These are phyloP conservation scores for Bursaphelenchus okinawaensis DNA, from an alignment of 2,888 invertebrate genomes.

Conservation along the genomic window DNA sequence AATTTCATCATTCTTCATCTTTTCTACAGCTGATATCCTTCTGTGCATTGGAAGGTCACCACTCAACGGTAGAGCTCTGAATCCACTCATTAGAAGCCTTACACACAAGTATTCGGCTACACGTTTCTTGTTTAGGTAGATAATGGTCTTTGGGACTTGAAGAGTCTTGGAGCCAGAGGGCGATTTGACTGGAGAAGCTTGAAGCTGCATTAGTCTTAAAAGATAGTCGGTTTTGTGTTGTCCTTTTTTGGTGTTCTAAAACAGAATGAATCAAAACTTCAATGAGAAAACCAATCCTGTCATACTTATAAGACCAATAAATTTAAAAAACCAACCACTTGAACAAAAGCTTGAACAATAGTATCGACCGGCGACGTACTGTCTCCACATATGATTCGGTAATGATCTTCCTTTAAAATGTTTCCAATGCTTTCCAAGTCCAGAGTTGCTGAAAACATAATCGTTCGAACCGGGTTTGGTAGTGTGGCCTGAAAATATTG, in stretches of 20 bases:
- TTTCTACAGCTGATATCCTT: neutral
- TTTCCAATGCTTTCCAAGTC: neutral
- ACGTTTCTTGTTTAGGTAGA: neutral
- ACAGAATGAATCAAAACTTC: neutral
- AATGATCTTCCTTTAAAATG: neutral
- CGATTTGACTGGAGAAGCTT: neutral
- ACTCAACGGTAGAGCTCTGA: neutral
- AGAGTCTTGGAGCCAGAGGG: neutral
- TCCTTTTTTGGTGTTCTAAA: neutral
- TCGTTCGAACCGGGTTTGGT: neutral
- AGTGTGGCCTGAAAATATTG: too few relatives aligned
- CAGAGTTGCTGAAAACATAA: conserved; percentile 4
- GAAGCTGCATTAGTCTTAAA: neutral
- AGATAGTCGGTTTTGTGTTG: neutral
- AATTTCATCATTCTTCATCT: neutral
- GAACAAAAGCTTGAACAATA: neutral
- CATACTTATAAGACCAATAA: too few relatives aligned
- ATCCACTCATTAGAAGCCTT: neutral
- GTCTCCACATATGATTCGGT: neutral
- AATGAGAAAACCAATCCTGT: too few relatives aligned
- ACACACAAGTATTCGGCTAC: neutral
- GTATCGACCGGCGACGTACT: neutral
- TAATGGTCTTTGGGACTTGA: neutral
- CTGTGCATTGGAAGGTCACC: neutral
- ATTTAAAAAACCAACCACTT: neutral